Evolutionary conservation across 2,888 invertebrate genomes (phyloP), one percentile per base, ranked within the genome.

Genomic region (Mimas tiliae): DNA sequence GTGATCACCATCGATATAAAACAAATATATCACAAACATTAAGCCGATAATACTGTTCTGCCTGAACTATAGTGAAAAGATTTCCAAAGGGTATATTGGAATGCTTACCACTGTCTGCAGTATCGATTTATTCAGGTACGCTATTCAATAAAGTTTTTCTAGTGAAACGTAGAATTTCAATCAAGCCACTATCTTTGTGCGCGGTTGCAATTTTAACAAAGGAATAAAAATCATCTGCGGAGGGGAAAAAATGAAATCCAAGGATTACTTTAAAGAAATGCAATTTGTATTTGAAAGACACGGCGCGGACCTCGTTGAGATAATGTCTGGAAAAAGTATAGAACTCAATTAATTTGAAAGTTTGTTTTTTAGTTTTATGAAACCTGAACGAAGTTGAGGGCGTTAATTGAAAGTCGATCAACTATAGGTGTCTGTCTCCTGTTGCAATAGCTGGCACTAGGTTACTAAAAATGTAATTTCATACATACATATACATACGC

Each of bases 221-320:
- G 74, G 75, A 78, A 79, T 79, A 78, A 80, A 79, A 81, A 78
- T 79, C 79, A 79, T 80, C 79, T 79, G 79, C 74, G 76, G 69
- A 65, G 72, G 66, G 65, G 72, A 51, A 69, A 72, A 72, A 71
- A 69, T 70, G 70, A 69, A 73, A 67, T 66, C 71, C 68, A 69
- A 71, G 75, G 45, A 72, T 27, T 74, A 70, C 71, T 72, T 76
- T 72, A 64, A 69, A 75, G 70, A 72, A 74, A 76, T 80, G 80
- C 80, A 80, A 78, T 80, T 81, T 77, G 76, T 58, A 42, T 58
- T 58, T 58, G n/a, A 58, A 58, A 53, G 53, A n/a, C 19, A 6
- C 33, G 14, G 7, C 34, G 2, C 9, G 55, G 16, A 55, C n/a
- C 55, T 34, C 16, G 9, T 38, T 11, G n/a, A 16, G 55, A 11